Base-by-base conservation (phyloP, 1,140 invertebrate genomes). In the Planococcus citri region DNA sequence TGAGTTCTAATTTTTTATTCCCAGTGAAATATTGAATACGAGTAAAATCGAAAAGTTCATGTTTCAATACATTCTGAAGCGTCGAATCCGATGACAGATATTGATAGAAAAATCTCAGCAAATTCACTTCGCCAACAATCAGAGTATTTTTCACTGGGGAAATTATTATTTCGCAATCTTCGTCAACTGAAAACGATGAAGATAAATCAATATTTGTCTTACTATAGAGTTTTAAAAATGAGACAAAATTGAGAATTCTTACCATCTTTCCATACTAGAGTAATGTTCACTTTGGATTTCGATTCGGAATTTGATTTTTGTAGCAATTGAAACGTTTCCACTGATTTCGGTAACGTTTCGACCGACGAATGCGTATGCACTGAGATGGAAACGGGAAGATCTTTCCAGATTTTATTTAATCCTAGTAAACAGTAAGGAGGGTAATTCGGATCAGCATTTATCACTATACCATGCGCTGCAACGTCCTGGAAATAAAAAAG, bases 261-360 rank as follows among this genome's bases (percentile, higher is more conserved):
- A 91, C 89, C 83, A 78, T 85, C 78, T 82, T 88, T 90, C 86
- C 88, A 91, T 76, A 92, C 88, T 71, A 92, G 75, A 72, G 82
- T 83, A 6, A 90, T 70, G 71, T 84, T 82, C 24, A 88, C 72
- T 73, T 80, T 74, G 33, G 76, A 76, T 29, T 77, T 72, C n/a
- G 68, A 72, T 21, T 75, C 60, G 73, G 74, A 75, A 72, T 58
- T 72, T 33, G 41, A 68, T 67, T 71, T 74, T 71, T 72, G 70
- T 74, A 71, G 72, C 70, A 8, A 72, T 74, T 71, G 74, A 71
- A 72, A 68, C 10, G 68, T 14, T n/a, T 71, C 9, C 33, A 60
- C 68, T 58, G 27, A n/a, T 57, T 79, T 73, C 1, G 79, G 76
- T 24, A 82, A 75, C 69, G 74, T 74, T 6, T 77, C 74, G 2